A percentile compares a stretch with the other conserved stretches of the same genome.
phyloP scores from a whole-genome alignment of 1,140 invertebrate genomes.

The Trichonephila clavata region DNA sequence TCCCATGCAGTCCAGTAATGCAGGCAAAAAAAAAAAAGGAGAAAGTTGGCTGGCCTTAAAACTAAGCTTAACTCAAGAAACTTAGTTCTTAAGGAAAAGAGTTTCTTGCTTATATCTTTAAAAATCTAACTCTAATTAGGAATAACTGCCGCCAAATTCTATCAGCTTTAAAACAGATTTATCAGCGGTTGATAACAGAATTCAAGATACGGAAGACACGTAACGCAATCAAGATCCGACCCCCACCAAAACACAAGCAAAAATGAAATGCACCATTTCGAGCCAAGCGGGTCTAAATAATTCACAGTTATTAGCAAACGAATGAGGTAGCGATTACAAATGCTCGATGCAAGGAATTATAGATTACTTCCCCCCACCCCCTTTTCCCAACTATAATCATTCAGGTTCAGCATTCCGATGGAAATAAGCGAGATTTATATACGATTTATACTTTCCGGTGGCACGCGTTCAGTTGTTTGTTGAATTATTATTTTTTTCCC shows the following conservation, averaged over 20 bases:
- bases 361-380: constrained; percentile 54
- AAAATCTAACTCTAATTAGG: no score
- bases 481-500: not conserved
- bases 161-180: not conserved
- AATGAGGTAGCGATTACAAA: constrained; percentile 75
- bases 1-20: no score
- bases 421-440: constrained; percentile 65
- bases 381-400: constrained; percentile 1
- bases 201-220: not conserved
- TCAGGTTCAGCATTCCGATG: not conserved
- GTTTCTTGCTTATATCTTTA: no score
- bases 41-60: no score
- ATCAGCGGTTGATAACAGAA: not conserved
- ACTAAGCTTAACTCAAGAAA: no score
- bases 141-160: no score
- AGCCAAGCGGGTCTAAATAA: constrained; percentile 70
- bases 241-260: constrained; percentile 44
- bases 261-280: constrained; percentile 62
- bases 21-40: no score
- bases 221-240: constrained; percentile 32
- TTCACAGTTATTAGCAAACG: constrained; percentile 74
- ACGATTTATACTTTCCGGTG: constrained; percentile 58
- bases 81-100: no score
- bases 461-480: constrained; percentile 59
- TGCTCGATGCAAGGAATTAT: constrained; percentile 71